A percentile compares a stretch with the other conserved stretches of the same genome.
Evolutionary conservation across 2,888 invertebrate species (phyloP).

Genomic region (Prenolepis imparis): DNA sequence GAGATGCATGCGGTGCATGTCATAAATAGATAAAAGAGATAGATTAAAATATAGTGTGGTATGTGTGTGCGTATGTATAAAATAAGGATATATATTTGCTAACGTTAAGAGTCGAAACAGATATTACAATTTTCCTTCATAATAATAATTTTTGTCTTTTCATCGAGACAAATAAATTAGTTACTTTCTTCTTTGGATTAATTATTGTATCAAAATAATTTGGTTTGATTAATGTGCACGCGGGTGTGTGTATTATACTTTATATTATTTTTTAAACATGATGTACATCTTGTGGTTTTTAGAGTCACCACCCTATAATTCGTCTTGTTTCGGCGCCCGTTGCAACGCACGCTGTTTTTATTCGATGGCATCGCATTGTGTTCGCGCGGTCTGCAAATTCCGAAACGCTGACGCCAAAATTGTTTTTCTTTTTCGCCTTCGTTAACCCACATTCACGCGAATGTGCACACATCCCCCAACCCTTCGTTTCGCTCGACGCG

Average conservation of each 20-base stretch:
- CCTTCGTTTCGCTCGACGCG: constrained; percentile 40
- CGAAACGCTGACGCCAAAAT: constrained; percentile 80
- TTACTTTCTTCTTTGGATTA: neutral
- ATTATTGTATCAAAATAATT: neutral
- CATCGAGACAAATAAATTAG: neutral
- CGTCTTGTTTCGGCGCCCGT: constrained; percentile 2
- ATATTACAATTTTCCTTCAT: neutral
- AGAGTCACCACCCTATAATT: constrained; percentile 8
- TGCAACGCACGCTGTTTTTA: constrained; percentile 72
- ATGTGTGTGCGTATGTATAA: neutral
- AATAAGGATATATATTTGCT: neutral
- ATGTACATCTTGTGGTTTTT: neutral
- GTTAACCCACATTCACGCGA: constrained; percentile 80
- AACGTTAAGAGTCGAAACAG: neutral
- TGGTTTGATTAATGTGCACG: neutral
- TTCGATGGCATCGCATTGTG: constrained; percentile 76
- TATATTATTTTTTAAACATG: constrained; percentile 10
- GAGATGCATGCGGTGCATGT: neutral
- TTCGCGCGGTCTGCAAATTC: constrained; percentile 72
- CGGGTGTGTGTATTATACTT: neutral
- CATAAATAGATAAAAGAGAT: neutral
- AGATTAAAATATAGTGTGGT: constrained; percentile 8
- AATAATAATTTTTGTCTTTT: neutral
- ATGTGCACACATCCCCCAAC: constrained; percentile 49
- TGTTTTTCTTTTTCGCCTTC: constrained; percentile 80